Percentiles rank a stretch among this genome's conserved stretches.
Evolutionary conservation across 2,113 vertebrate genomes (phyloP).

Genomic region (Sylvietta virens): DNA sequence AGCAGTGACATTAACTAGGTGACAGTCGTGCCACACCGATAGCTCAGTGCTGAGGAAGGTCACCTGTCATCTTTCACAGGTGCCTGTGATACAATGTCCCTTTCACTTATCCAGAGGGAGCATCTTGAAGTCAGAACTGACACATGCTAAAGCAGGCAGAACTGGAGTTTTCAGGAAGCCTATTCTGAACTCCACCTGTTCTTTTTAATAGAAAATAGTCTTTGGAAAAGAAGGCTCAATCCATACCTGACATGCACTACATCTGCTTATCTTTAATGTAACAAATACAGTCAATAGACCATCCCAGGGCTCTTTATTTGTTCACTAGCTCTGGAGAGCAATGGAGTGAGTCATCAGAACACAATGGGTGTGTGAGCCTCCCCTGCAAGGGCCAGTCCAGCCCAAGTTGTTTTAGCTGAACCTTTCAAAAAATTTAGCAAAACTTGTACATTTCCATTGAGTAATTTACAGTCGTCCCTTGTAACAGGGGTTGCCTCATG

Average conservation of each 20-base stretch:
- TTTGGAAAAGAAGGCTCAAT: neutral
- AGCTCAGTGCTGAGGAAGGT: neutral
- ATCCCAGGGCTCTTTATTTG: neutral
- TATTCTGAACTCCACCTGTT: neutral
- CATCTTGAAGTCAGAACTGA: neutral
- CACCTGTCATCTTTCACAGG: neutral
- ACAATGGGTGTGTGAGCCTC: rapidly evolving
- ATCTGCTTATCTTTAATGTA: neutral
- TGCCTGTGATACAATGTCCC: neutral
- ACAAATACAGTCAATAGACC: neutral
- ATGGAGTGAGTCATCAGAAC: neutral
- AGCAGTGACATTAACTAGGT: neutral
- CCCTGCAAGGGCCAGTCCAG: too few relatives aligned
- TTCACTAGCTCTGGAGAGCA: neutral
- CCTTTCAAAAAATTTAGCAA: neutral
- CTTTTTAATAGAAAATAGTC: neutral
- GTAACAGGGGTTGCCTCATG: rapidly evolving
- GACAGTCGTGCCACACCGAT: neutral
- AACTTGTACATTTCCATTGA: neutral
- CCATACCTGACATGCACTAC: too few relatives aligned
- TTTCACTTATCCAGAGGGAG: neutral
- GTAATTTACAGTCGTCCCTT: neutral
- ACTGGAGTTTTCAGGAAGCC: neutral
- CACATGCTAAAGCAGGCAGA: neutral
- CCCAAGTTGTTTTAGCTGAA: neutral